Conservation (phyloP, 1,140 invertebrate genomes). For the Trinorchestia longiramus region DNA sequence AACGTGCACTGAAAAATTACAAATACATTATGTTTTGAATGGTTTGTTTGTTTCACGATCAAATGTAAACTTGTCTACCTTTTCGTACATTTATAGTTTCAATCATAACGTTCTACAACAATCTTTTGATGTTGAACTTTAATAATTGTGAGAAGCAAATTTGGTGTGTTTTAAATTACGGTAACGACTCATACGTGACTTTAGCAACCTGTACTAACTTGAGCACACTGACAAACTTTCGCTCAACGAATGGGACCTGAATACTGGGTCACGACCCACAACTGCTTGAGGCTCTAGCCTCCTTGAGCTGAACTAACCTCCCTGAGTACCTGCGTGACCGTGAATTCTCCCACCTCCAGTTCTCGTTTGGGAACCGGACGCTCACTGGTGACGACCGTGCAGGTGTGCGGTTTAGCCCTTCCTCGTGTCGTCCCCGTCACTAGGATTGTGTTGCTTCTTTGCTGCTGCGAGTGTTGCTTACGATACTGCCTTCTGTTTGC, state of each 20-base stretch:
- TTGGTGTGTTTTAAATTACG: neutral
- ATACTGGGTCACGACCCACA: neutral
- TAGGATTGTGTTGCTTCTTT: neutral
- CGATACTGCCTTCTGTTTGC: neutral
- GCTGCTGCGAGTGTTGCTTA: neutral
- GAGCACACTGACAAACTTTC: neutral
- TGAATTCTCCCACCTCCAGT: neutral
- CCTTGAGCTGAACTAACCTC: neutral
- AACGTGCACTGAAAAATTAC: too few species aligned
- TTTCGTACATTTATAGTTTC: too few species aligned
- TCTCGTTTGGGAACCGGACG: slow-evolving; percentile 15
- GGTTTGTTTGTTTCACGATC: too few species aligned
- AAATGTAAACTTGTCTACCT: too few species aligned
- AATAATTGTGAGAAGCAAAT: neutral
- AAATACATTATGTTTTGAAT: too few species aligned
- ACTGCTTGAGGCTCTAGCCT: neutral
- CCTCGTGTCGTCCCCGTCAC: neutral
- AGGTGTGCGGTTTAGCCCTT: neutral
- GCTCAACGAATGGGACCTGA: neutral
- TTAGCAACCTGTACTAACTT: neutral
- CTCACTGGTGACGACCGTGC: neutral
- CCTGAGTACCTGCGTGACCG: slow-evolving; percentile 13
- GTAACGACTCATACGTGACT: neutral
- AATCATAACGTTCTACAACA: too few species aligned
- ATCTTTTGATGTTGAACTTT: neutral